Evolutionary conservation across 2,888 invertebrate genomes (phyloP), one percentile per base, ranked within the genome.

Genomic region (Trissonchulus sp.): DNA sequence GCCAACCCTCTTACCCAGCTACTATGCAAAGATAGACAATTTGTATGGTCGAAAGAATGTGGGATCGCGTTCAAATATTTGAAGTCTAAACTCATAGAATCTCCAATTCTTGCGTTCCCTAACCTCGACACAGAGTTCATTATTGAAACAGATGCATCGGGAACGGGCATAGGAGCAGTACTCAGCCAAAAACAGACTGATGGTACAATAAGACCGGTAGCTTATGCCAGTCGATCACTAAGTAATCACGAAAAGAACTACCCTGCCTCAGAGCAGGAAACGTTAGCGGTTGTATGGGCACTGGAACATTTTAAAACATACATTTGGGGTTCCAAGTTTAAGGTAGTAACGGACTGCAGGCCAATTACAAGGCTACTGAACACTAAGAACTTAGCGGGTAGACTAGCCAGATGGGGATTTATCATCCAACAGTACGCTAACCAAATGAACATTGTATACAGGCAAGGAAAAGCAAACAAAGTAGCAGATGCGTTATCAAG

Each of bases 151-250:
- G n/a, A n/a, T n/a, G n/a, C n/a, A n/a, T n/a, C n/a, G n/a, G n/a
- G n/a, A n/a, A n/a, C n/a, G n/a, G n/a, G n/a, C n/a, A n/a, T n/a
- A n/a, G n/a, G n/a, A n/a, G n/a, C n/a, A n/a, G n/a, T n/a, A n/a
- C n/a, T n/a, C n/a, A n/a, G n/a, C 60, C 60, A 18, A 60, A 60
- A n/a, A 18, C 18, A 60, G 60, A 60, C 60, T n/a, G 60, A 60
- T n/a, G 60, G 60, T n/a, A n/a, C 18, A 60, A 60, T 60, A 18
- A 60, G n/a, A n/a, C 60, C 60, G 18, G n/a, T 60, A 18, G 60
- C 60, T 60, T 60, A 60, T 60, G 60, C 60, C 60, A 60, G 60
- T n/a, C 18, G n/a, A n/a, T 18, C 60, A 60, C 60, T 60, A 18
- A 18, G 18, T 18, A 18, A 18, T 18, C n/a, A 60, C 60, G 18